Evolutionary conservation across 2,888 invertebrate species (phyloP).

Genomic region (Rhopalosiphum nymphaeae): DNA sequence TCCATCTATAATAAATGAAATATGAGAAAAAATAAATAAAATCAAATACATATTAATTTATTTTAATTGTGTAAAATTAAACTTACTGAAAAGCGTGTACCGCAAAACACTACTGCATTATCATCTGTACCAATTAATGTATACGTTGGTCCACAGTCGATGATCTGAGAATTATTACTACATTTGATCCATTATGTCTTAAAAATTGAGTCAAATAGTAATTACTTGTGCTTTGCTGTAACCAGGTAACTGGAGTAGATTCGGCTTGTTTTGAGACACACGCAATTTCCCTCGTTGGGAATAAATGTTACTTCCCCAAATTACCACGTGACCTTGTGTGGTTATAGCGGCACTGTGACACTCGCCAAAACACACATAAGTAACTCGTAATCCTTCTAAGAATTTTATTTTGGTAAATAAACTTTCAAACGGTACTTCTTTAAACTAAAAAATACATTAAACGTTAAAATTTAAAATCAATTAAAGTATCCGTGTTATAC

Average conservation of each 20-base stretch:
- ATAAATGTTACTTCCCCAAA: slow-evolving; percentile 63
- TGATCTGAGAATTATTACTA: slow-evolving; percentile 71
- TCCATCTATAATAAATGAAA: slow-evolving; percentile 22
- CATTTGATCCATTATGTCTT: not conserved
- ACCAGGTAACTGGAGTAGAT: slow-evolving; percentile 45
- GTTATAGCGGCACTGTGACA: slow-evolving; percentile 77
- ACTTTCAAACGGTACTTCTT: slow-evolving; percentile 58
- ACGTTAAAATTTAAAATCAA: not conserved
- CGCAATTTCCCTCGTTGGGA: slow-evolving; percentile 57
- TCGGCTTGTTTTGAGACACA: slow-evolving; percentile 62
- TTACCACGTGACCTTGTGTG: slow-evolving; percentile 74
- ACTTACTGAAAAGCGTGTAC: slow-evolving; percentile 70
- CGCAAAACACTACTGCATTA: slow-evolving; percentile 80
- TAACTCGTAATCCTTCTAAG: slow-evolving; percentile 71
- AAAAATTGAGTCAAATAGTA: not conserved
- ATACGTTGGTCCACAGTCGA: slow-evolving; percentile 77
- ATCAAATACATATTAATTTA: not conserved
- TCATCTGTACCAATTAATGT: slow-evolving; percentile 77
- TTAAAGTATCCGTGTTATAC: not conserved
- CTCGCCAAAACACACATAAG: slow-evolving; percentile 75
- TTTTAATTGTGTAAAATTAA: not conserved
- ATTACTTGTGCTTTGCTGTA: slow-evolving; percentile 56
- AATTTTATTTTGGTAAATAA: slow-evolving; percentile 71
- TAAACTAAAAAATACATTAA: slow-evolving; percentile 31
- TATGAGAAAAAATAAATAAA: not conserved